Evolutionary conservation across 2,797 vertebrate genomes (phyloP).

Genomic region (Merluccius polli): DNA sequence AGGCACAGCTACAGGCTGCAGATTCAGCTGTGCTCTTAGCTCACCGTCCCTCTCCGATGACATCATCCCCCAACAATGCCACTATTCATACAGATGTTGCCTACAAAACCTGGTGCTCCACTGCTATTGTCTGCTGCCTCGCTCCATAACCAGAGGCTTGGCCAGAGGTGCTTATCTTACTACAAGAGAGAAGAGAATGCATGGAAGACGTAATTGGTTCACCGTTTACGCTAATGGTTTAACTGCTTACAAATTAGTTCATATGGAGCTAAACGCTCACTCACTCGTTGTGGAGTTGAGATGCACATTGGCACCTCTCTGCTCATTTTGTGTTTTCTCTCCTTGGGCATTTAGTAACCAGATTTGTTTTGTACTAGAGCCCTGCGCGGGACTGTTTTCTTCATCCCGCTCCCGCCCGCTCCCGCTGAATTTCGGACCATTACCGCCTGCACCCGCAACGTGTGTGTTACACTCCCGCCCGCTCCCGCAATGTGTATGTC

Average conservation of each 20-base stretch:
- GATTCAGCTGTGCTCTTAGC: conserved; percentile 93
- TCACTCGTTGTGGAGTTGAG: conserved; percentile 36
- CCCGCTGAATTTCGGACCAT: too few relatives aligned
- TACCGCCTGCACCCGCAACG: too few relatives aligned
- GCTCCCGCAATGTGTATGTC: too few relatives aligned
- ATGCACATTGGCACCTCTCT: conserved; percentile 36
- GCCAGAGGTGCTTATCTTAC: conserved; percentile 75
- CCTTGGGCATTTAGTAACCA: conserved; percentile 26
- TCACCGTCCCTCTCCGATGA: conserved; percentile 89
- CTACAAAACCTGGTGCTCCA: conserved; percentile 88
- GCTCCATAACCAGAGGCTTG: conserved; percentile 60
- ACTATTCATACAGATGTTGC: conserved; percentile 93
- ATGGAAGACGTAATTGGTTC: conserved; percentile 45
- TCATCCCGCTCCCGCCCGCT: too few relatives aligned
- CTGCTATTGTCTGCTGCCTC: conserved; percentile 55
- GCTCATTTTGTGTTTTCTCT: conserved; percentile 23
- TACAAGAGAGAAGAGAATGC: conserved; percentile 39
- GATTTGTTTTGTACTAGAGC: too few relatives aligned
- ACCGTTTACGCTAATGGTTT: conserved; percentile 46
- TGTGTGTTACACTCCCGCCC: too few relatives aligned
- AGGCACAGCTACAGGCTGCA: conserved; percentile 63
- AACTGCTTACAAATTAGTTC: conserved; percentile 57
- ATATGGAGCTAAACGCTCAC: conserved; percentile 40
- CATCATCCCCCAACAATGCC: conserved; percentile 94
- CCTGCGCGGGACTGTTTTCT: too few relatives aligned